Conservation (phyloP, 2,888 invertebrate genomes). For the Nineta flava region DNA sequence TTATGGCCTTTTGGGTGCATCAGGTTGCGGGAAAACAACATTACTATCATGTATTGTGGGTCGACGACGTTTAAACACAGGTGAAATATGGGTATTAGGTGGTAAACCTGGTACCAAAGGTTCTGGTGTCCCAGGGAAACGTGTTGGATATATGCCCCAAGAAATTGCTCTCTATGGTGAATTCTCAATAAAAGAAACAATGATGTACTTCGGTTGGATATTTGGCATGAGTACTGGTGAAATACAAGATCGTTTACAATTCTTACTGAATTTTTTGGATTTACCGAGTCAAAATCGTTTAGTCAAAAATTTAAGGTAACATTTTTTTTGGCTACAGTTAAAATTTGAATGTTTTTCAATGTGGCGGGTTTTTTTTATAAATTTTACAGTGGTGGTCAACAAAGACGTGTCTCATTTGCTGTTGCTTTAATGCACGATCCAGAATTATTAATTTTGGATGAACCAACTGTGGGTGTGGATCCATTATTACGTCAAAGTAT, state of each 20-base stretch:
- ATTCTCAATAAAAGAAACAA: slow-evolving; percentile 86
- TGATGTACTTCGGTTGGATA: slow-evolving; percentile 94
- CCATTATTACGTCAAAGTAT: slow-evolving; percentile 80
- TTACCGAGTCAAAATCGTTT: slow-evolving; percentile 72
- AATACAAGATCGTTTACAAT: slow-evolving; percentile 65
- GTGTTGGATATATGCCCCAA: slow-evolving; percentile 96
- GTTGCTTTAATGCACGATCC: slow-evolving; percentile 88
- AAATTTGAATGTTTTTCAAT: background rate
- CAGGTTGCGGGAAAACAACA: slow-evolving; percentile 95
- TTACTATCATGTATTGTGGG: slow-evolving; percentile 85
- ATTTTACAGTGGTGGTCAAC: slow-evolving; percentile 67
- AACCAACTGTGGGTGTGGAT: slow-evolving; percentile 88
- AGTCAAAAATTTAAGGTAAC: slow-evolving; percentile 59
- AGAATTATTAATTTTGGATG: slow-evolving; percentile 77
- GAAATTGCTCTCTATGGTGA: slow-evolving; percentile 83
- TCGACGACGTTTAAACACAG: slow-evolving; percentile 65
- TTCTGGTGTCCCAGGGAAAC: slow-evolving; percentile 83
- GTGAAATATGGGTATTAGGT: slow-evolving; percentile 80
- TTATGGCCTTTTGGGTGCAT: slow-evolving; percentile 86
- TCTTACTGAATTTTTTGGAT: slow-evolving; percentile 79
- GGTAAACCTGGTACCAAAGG: slow-evolving; percentile 77
- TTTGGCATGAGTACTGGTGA: slow-evolving; percentile 78
- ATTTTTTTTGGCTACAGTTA: slow-evolving; percentile 11
- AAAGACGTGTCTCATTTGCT: slow-evolving; percentile 80
- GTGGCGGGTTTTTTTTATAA: too few species aligned